Conservation (phyloP, 1,140 invertebrate genomes). For the Drosophila novamexicana region DNA sequence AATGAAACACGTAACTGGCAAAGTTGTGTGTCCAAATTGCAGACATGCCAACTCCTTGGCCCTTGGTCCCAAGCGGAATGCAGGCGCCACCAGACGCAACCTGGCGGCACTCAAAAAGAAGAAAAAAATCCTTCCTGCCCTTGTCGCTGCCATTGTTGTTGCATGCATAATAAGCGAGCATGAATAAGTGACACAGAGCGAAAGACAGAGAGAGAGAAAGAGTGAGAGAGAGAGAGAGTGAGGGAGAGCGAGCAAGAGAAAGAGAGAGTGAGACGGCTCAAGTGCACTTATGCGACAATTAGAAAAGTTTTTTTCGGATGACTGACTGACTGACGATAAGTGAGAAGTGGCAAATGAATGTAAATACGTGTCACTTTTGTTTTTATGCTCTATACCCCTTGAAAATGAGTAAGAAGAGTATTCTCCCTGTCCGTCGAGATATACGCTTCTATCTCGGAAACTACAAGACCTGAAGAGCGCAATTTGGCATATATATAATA, state of each 20-base stretch:
- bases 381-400: slow-evolving; percentile 12
- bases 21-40: slow-evolving; percentile 67
- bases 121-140: slow-evolving; percentile 57
- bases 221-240: neutral
- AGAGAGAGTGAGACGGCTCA: neutral
- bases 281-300: slow-evolving; percentile 75
- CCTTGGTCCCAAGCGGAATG: slow-evolving; percentile 15
- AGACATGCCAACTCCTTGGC: slow-evolving; percentile 51
- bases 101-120: slow-evolving; percentile 49
- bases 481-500: too few relatives aligned
- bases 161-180: slow-evolving; percentile 70
- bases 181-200: slow-evolving; percentile 2
- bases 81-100: slow-evolving; percentile 27
- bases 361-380: slow-evolving; percentile 72
- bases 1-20: slow-evolving; percentile 68
- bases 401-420: too few relatives aligned
- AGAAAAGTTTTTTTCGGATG: slow-evolving; percentile 56
- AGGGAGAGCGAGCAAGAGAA: neutral
- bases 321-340: slow-evolving; percentile 26
- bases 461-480: too few relatives aligned
- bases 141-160: slow-evolving; percentile 68
- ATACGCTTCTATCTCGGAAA: too few relatives aligned
- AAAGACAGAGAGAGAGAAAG: slow-evolving; percentile 1
- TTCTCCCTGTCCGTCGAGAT: too few relatives aligned
- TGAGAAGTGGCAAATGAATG: slow-evolving; percentile 63